These are phyloP conservation scores for Mythimna loreyi DNA, from an alignment of 2,888 invertebrate genomes.

Conservation along the genomic window DNA sequence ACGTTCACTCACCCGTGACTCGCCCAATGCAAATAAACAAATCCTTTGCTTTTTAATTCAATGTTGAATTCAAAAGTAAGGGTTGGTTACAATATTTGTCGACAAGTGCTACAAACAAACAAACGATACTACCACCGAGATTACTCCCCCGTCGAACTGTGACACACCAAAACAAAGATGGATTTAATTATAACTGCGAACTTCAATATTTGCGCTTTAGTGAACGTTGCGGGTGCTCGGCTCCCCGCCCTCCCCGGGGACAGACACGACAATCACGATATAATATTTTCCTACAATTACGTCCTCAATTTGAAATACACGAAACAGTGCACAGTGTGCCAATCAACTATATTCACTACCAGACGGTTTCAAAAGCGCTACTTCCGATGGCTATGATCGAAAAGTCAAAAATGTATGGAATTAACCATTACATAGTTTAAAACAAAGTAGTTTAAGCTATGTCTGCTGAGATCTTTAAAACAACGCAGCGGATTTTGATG, in stretches of 20 bases:
- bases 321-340: not conserved
- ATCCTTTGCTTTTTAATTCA: constrained; percentile 30
- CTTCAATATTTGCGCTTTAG: constrained; percentile 62
- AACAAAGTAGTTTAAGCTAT: too few relatives aligned
- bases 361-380: not conserved
- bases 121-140: constrained; percentile 50
- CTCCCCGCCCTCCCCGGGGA: constrained; percentile 12
- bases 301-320: not conserved
- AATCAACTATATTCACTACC: not conserved
- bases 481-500: too few relatives aligned
- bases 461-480: too few relatives aligned
- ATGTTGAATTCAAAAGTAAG: constrained; percentile 45
- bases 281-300: not conserved
- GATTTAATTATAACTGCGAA: constrained; percentile 57
- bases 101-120: constrained; percentile 50
- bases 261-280: not conserved
- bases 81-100: constrained; percentile 44
- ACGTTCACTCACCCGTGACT: not conserved
- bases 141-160: constrained; percentile 52
- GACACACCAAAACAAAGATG: constrained; percentile 53
- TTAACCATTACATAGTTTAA: too few relatives aligned
- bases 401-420: too few relatives aligned
- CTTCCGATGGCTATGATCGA: too few relatives aligned
- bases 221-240: constrained; percentile 14
- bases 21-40: constrained; percentile 31